Percentiles rank a stretch among this genome's conserved stretches.
Evolutionary conservation across 2,888 invertebrate genomes (phyloP).

Genomic region (Cartodere bifasciata): DNA sequence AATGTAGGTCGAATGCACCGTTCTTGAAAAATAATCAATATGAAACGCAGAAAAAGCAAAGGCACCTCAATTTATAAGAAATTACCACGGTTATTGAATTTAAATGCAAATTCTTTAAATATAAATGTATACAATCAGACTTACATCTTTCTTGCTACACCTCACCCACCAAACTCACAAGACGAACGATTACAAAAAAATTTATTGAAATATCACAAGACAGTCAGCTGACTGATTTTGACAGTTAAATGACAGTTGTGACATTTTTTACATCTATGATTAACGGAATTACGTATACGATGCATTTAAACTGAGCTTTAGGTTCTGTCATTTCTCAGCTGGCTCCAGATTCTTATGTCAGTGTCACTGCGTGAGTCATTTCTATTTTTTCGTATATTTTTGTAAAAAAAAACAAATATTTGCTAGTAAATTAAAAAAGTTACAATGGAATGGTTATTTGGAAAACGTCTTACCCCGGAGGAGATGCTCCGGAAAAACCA

Average conservation of each 20-base stretch:
- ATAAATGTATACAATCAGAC: conserved; percentile 13
- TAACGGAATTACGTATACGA: too few species aligned
- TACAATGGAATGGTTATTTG: conserved; percentile 95
- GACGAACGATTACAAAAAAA: conserved; percentile 15
- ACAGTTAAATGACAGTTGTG: too few species aligned
- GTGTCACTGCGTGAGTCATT: too few species aligned
- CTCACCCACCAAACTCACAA: conserved; percentile 27
- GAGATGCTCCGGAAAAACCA: conserved; percentile 98
- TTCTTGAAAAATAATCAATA: not conserved
- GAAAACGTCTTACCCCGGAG: conserved; percentile 90
- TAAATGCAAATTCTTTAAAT: conserved; percentile 3
- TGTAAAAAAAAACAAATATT: too few species aligned
- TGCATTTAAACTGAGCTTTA: too few species aligned
- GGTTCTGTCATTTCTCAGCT: too few species aligned
- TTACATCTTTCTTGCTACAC: conserved; percentile 23
- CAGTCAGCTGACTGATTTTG: conserved; percentile 32
- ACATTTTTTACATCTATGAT: too few species aligned
- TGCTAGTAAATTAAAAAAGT: too few species aligned
- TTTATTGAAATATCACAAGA: conserved; percentile 28
- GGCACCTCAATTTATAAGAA: too few species aligned
- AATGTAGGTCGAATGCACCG: not conserved
- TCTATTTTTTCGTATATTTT: too few species aligned
- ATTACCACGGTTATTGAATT: too few species aligned
- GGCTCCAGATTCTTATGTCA: too few species aligned
- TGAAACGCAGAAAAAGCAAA: conserved; percentile 5